Base-by-base conservation (phyloP, 2,113 vertebrate genomes). In the Pholis gunnellus region DNA sequence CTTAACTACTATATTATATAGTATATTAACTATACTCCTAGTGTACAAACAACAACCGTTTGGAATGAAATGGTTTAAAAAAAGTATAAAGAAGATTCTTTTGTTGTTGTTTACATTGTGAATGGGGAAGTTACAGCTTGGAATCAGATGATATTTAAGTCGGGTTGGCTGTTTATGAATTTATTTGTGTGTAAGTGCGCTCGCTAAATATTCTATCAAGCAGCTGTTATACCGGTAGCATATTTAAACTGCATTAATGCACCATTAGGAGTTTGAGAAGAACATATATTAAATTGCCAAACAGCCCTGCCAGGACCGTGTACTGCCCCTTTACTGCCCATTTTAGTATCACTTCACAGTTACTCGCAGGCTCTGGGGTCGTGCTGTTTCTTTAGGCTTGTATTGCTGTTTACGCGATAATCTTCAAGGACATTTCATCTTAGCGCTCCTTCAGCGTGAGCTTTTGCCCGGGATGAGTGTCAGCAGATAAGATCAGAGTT, bases 401-500 rank as follows among this genome's bases (percentile, higher is more conserved):
- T 4, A 38, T 25, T 29, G 27, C 15, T 59, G 56, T 72, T 56
- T 63, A 46, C 38, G 25, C 46, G 8, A 65, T 60, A 31, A 83
- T 72, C 65, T 42, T 10, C 25, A 6, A 20, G 18, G 48, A 59
- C 46, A 1, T 65, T 46, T 77, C 79, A 72, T 76, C 63, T 31
- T 31, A 48, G 2, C 1, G 50, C 36, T 77, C 57, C 56, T 14
- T 75, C 0, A 9, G 69, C 13, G 61, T 70, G 63, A 31, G 18
- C 69, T 50, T 66, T 48, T 71, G 38, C 71, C 64, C 52, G 0
- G 36, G 59, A 70, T 56, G 52, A 52, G 52, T 69, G 74, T 84
- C 56, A 59, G 61, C 67, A 56, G 82, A 90, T 83, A 67, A 66
- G 69, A 79, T 72, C 57, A 52, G 69, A 84, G 66, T 72, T 25